Evolutionary conservation across 2,797 vertebrate genomes (phyloP).

Genomic region (Hippocampus kuda): DNA sequence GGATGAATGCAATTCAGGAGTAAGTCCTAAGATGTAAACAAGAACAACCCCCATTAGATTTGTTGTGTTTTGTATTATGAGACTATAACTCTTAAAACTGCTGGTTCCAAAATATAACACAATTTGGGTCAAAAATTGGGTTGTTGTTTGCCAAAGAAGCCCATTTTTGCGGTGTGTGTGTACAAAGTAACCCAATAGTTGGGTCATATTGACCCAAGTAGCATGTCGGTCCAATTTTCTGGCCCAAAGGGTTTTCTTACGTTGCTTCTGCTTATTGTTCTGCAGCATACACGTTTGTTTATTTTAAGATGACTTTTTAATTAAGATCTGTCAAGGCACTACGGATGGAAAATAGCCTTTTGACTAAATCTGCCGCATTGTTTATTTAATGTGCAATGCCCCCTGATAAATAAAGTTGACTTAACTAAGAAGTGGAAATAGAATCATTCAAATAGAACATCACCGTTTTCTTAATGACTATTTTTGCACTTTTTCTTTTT

Average conservation of each 20-base stretch:
- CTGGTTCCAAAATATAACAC: too few relatives aligned
- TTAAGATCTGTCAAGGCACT: not conserved
- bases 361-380: not conserved
- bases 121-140: too few relatives aligned
- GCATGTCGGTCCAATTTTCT: not conserved
- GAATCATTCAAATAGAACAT: not conserved
- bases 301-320: not conserved
- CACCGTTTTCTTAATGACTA: not conserved
- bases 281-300: not conserved
- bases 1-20: too few relatives aligned
- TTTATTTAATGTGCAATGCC: not conserved
- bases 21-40: too few relatives aligned
- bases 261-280: not conserved
- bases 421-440: not conserved
- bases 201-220: not conserved
- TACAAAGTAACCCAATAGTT: too few relatives aligned
- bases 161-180: too few relatives aligned
- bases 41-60: too few relatives aligned
- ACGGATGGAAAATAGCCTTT: not conserved
- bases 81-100: too few relatives aligned
- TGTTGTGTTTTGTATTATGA: too few relatives aligned
- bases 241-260: not conserved
- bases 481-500: not conserved
- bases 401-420: not conserved
- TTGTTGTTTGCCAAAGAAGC: too few relatives aligned